A percentile compares a stretch with the other conserved stretches of the same genome.
Evolutionary conservation across 2,113 vertebrate genomes (phyloP).

Genomic region (Chaetodon auriga): DNA sequence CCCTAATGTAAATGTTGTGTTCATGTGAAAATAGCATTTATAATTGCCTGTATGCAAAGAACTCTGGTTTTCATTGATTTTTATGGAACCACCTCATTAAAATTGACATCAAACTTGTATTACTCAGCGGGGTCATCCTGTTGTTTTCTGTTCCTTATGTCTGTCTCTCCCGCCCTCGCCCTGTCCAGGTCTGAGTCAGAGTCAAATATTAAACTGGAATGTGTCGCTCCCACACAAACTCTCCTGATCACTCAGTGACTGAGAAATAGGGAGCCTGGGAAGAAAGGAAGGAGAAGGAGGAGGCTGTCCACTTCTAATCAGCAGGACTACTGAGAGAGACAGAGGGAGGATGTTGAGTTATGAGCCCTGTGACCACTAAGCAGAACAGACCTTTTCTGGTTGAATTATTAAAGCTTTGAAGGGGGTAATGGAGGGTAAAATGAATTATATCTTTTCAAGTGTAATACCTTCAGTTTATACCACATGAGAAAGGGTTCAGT

Average conservation of each 20-base stretch:
- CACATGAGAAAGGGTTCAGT: constrained; percentile 27
- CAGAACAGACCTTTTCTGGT: constrained; percentile 78
- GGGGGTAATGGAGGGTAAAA: constrained; percentile 45
- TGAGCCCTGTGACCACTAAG: constrained; percentile 79
- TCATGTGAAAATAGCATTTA: constrained; percentile 22
- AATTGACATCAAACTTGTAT: constrained; percentile 33
- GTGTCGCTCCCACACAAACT: constrained; percentile 78
- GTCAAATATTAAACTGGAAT: constrained; percentile 85
- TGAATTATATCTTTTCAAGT: constrained; percentile 47
- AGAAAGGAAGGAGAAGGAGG: constrained; percentile 59
- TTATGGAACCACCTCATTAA: constrained; percentile 45
- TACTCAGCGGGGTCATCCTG: constrained; percentile 57
- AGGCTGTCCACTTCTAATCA: constrained; percentile 72
- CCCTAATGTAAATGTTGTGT: not conserved
- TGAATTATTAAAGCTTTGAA: constrained; percentile 75
- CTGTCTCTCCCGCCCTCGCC: constrained; percentile 22
- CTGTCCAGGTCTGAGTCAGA: constrained; percentile 65
- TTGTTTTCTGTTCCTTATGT: constrained; percentile 42
- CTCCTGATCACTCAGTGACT: constrained; percentile 66
- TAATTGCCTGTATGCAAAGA: constrained; percentile 9
- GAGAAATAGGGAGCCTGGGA: constrained; percentile 77
- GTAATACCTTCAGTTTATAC: constrained; percentile 32
- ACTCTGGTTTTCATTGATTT: constrained; percentile 23
- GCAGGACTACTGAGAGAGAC: constrained; percentile 73
- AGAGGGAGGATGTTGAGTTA: constrained; percentile 82